Evolutionary conservation across 2,888 invertebrate genomes (phyloP), one percentile per base, ranked within the genome.

Genomic region (Mantis religiosa): DNA sequence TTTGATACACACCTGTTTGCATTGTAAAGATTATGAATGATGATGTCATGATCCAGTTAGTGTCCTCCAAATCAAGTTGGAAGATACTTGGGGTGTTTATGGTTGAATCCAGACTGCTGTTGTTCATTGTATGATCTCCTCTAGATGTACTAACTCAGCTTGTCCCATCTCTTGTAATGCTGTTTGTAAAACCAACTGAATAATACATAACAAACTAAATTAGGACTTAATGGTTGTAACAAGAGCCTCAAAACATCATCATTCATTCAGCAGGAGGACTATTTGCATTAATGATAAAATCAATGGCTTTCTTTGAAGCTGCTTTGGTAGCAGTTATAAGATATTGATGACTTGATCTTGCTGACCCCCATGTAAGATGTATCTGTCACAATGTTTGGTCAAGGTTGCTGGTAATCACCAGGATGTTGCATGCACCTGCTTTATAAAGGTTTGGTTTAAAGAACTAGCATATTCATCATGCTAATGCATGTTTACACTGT

Each of bases 21-120:
- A 98, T 98, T 0, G 98, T 98, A 92, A 98, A 98, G 91, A 98
- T 97, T 92, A 98, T 97, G 92, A 98, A 98, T 0, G 98, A 96
- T 88, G 97, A 97, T 0, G 98, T 97, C 89, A 98, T 94, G 87
- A 98, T 97, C 98, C 98, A 98, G 91, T 97, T 97, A 20, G 97
- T 96, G 92, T 98, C 98, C 92, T 97, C 98, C 12, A 95, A 95
- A 90, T 95, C 95, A 71, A 97, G 95, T 91, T 95, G 94, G 91
- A 95, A 97, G 27, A 95, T 94, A 86, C 91, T 89, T 2, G 90
- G 90, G 27, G 90, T 25, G 28, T 30, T 25, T 34, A n/a, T 3
- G 3, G 82, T 30, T 4, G 71, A 28, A n/a, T 27, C 54, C 20
- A 71, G 25, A 71, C 20, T 71, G 54, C 54, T 71, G 6, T 71